Percentiles rank a stretch among this genome's conserved stretches.
Conservation (phyloP, 2,888 invertebrate species). For the Myathropa florea region DNA sequence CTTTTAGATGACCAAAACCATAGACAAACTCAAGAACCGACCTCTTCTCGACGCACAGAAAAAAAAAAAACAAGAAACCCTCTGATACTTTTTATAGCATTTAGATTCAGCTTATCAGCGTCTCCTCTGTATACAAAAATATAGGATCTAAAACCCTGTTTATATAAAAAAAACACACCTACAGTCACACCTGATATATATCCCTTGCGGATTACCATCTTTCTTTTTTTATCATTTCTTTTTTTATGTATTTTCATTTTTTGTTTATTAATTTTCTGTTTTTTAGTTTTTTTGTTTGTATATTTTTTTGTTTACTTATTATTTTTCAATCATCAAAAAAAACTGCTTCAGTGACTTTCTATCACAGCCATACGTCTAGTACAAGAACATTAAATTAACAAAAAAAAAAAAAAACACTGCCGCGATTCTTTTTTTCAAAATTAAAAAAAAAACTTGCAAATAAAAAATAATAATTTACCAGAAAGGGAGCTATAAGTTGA, state of each 20-base stretch:
- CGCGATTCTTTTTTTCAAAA: conserved; percentile 8
- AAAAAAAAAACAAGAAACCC: background rate
- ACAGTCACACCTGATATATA: conserved; percentile 48
- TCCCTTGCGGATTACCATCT: conserved; percentile 39
- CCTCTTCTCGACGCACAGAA: background rate
- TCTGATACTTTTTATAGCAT: background rate
- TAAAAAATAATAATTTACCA: conserved; percentile 15
- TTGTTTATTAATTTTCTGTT: background rate
- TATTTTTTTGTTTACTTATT: background rate
- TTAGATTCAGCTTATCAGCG: background rate
- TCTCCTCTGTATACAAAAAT: background rate
- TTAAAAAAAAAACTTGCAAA: background rate
- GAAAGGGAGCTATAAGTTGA: conserved; percentile 60
- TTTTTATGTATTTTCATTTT: conserved; percentile 11
- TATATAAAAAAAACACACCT: conserved; percentile 5
- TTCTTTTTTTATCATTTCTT: conserved; percentile 8
- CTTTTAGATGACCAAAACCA: background rate
- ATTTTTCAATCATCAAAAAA: conserved; percentile 28
- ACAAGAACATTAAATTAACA: background rate
- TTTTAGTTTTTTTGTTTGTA: conserved; percentile 4
- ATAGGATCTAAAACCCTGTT: background rate
- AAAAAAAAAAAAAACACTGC: background rate
- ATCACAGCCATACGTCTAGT: conserved; percentile 24
- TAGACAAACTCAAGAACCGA: background rate
- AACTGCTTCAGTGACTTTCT: conserved; percentile 34